Percentiles rank a stretch among this genome's conserved stretches.
phyloP scores from a whole-genome alignment of 2,888 invertebrate species.

The Salpingus planirostris region DNA sequence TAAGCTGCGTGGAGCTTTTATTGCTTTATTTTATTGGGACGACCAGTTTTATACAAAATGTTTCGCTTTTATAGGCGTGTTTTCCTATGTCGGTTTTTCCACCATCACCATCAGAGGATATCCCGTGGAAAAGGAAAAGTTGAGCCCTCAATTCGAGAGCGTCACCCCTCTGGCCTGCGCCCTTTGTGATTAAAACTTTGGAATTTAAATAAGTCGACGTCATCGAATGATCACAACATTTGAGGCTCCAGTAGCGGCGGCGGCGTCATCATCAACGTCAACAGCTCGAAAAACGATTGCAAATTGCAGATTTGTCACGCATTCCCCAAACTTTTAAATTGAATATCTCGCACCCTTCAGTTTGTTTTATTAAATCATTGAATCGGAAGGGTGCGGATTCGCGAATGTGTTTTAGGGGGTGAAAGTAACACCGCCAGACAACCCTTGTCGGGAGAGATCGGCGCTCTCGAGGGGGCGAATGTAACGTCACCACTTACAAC shows the following conservation, averaged over 20 bases:
- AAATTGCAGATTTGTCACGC: conserved; percentile 42
- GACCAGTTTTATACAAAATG: conserved; percentile 5
- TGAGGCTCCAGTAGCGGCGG: too few relatives aligned
- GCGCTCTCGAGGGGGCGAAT: too few relatives aligned
- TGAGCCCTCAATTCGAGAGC: too few relatives aligned
- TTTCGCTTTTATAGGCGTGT: conserved; percentile 8
- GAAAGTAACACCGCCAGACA: conserved; percentile 4
- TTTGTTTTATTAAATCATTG: conserved; percentile 39
- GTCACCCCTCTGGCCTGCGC: too few relatives aligned
- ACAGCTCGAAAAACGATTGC: conserved; percentile 34
- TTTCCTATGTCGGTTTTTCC: too few relatives aligned
- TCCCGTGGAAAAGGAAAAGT: too few relatives aligned
- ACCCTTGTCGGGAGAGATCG: too few relatives aligned
- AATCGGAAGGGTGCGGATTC: conserved; percentile 26
- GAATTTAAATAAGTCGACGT: conserved; percentile 36
- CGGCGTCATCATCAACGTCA: conserved; percentile 10
- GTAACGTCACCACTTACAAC: too few relatives aligned
- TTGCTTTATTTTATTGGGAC: conserved; percentile 15
- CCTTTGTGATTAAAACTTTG: conserved; percentile 36
- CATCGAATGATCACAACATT: conserved; percentile 23
- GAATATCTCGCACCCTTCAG: conserved; percentile 34
- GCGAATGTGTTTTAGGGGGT: conserved; percentile 5
- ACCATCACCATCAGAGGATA: too few relatives aligned
- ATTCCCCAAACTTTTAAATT: conserved; percentile 42
- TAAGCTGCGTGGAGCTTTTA: conserved; percentile 16